Percentiles rank a stretch among this genome's conserved stretches.
These are phyloP conservation scores for Neolamprologus modestus DNA, from an alignment of 2,113 vertebrate species.

Conservation along the genomic window DNA sequence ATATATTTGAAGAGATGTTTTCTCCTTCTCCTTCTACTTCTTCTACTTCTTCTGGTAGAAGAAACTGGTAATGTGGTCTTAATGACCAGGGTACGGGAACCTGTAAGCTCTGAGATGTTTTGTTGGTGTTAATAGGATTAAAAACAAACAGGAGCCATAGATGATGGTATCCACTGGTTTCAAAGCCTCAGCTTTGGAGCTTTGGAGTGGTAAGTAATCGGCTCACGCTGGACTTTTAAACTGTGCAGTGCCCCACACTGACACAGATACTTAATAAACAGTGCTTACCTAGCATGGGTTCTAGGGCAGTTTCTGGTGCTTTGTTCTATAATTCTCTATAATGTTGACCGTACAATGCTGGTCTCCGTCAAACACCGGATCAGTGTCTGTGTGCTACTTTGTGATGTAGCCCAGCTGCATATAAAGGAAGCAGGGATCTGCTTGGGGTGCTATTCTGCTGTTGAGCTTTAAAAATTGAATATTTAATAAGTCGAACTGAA, in stretches of 20 bases:
- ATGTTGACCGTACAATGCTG: neutral
- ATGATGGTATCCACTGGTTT: neutral
- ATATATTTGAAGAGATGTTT: neutral
- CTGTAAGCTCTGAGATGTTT: neutral
- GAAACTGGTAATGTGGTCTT: neutral
- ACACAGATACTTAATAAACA: neutral
- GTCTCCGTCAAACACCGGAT: neutral
- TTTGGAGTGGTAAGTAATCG: neutral
- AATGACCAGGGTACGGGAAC: neutral
- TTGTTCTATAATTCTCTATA: neutral
- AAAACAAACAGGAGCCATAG: neutral
- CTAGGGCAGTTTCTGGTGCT: neutral
- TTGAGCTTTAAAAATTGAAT: neutral
- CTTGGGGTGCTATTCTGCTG: neutral
- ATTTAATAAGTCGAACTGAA: neutral
- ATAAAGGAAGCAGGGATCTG: neutral
- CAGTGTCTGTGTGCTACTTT: neutral
- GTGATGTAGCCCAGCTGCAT: neutral
- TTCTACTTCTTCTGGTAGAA: rapidly evolving
- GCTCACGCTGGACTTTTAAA: neutral
- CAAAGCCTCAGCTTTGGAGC: neutral
- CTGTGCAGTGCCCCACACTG: neutral
- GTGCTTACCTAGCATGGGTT: neutral
- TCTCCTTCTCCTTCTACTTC: neutral
- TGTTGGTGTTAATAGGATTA: neutral